phyloP scores from a whole-genome alignment of 1,140 invertebrate species.

The Ctenoplectra terminalis region DNA sequence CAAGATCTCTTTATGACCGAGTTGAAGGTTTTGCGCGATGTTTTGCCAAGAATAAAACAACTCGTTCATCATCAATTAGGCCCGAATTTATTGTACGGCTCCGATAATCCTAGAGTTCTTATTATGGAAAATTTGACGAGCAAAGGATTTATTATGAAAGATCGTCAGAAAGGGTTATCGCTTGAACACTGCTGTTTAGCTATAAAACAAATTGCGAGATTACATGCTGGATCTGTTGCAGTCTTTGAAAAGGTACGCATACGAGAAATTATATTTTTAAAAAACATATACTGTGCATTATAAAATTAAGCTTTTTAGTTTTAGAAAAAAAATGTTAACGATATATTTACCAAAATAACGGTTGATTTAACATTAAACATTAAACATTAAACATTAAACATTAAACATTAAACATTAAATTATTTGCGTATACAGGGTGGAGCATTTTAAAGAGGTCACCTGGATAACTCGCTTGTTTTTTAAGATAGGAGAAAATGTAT shows the following conservation, averaged over 20 bases:
- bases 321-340: too few relatives aligned
- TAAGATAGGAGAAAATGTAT: too few relatives aligned
- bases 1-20: conserved; percentile 55
- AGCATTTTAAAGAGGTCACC: too few relatives aligned
- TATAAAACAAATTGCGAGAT: conserved; percentile 82
- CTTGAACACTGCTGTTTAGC: conserved; percentile 77
- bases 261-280: too few relatives aligned
- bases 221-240: conserved; percentile 83
- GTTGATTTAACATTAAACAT: too few relatives aligned
- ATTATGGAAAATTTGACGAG: conserved; percentile 80
- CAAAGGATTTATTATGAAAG: conserved; percentile 80
- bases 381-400: too few relatives aligned
- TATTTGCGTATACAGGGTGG: too few relatives aligned
- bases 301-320: too few relatives aligned
- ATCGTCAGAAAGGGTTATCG: conserved; percentile 80
- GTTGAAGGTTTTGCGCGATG: conserved; percentile 23
- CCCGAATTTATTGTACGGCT: conserved; percentile 50
- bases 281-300: too few relatives aligned
- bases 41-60: conserved; percentile 56
- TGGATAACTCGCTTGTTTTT: too few relatives aligned
- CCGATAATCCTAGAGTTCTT: conserved; percentile 69
- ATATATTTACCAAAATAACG: too few relatives aligned
- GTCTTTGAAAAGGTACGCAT: conserved; percentile 78
- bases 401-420: too few relatives aligned
- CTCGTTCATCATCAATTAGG: conserved; percentile 30